A percentile compares a stretch with the other conserved stretches of the same genome.
phyloP scores from a whole-genome alignment of 2,113 vertebrate genomes.

The Prolemur simus region DNA sequence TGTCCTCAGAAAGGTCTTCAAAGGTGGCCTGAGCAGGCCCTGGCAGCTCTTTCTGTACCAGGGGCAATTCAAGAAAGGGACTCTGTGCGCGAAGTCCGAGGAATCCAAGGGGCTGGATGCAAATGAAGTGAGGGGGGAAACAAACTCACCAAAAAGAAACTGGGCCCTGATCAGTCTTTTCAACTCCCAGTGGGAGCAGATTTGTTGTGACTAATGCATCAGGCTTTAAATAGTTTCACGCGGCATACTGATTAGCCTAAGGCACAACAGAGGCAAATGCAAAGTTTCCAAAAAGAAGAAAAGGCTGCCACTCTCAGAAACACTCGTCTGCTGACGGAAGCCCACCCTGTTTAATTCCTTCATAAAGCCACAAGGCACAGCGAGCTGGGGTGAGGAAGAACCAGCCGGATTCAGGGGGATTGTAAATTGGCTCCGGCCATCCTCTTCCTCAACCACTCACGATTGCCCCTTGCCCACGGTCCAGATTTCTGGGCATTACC shows the following conservation, averaged over 20 bases:
- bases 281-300: conserved; percentile 16
- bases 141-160: conserved; percentile 38
- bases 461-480: background rate
- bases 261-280: conserved; percentile 23
- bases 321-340: background rate
- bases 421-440: background rate
- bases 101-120: background rate
- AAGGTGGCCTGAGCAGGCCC: background rate
- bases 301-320: background rate
- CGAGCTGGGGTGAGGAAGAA: background rate
- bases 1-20: background rate
- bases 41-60: background rate
- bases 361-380: background rate
- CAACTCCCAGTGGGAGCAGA: background rate
- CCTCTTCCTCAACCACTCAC: background rate
- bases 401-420: background rate
- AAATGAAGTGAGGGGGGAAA: background rate
- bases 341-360: background rate
- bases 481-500: background rate
- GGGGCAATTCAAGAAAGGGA: background rate
- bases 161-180: background rate
- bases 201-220: conserved; percentile 56
- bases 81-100: background rate
- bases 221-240: background rate
- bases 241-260: conserved; percentile 36